Percentiles rank a stretch among this genome's conserved stretches.
These are phyloP conservation scores for Clangula hyemalis DNA, from an alignment of 2,797 vertebrate species.

Conservation along the genomic window DNA sequence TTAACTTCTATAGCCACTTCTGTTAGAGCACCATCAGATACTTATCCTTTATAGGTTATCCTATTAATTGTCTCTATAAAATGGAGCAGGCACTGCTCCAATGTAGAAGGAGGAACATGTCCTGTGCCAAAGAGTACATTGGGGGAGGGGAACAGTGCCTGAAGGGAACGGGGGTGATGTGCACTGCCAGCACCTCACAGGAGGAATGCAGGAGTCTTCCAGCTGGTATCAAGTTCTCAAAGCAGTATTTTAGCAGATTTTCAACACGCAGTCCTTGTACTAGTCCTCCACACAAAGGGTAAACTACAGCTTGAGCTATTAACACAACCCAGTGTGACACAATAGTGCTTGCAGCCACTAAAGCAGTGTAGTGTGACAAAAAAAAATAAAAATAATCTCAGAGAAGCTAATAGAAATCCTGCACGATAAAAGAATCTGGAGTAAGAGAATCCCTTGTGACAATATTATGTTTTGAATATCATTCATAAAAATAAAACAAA, in stretches of 20 bases:
- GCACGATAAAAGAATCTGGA: not conserved
- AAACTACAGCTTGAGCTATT: not conserved
- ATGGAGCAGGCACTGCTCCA: not conserved
- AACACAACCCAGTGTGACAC: not conserved
- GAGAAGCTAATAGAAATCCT: conserved; percentile 30
- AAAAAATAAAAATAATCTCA: not conserved
- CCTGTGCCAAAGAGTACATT: fast-evolving
- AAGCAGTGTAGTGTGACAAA: conserved; percentile 30
- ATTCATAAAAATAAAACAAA: conserved; percentile 76
- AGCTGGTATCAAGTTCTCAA: not conserved
- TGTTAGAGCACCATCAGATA: not conserved
- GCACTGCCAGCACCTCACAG: not conserved
- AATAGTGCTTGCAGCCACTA: not conserved
- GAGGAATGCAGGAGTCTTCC: not conserved
- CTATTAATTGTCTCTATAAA: not conserved
- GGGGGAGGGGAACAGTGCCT: fast-evolving
- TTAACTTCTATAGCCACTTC: not conserved
- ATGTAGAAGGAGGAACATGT: not conserved
- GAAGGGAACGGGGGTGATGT: not conserved
- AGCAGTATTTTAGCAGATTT: not conserved
- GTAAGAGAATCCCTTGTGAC: conserved; percentile 47
- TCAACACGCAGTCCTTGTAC: not conserved
- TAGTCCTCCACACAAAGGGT: not conserved
- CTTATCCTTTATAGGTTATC: not conserved
- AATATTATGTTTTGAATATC: conserved; percentile 63